Evolutionary conservation across 1,140 invertebrate genomes (phyloP).

Genomic region (Thaumetopoea pityocampa): DNA sequence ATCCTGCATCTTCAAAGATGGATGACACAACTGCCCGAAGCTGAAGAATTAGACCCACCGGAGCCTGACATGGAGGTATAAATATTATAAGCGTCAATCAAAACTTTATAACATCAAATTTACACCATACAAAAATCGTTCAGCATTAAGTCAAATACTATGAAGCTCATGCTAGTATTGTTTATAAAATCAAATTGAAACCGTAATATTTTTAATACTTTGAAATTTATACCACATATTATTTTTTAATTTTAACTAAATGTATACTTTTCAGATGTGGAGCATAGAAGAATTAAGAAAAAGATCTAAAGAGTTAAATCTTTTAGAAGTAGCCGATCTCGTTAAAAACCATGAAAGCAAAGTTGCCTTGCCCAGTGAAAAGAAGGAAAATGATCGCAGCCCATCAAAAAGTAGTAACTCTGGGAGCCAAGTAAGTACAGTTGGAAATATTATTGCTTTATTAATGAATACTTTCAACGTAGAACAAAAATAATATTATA

Average conservation of each 20-base stretch:
- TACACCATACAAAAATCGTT: too few species aligned
- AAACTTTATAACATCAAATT: too few species aligned
- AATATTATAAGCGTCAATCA: too few species aligned
- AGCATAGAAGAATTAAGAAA: constrained; percentile 82
- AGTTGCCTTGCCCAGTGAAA: constrained; percentile 41
- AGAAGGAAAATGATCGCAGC: constrained; percentile 78
- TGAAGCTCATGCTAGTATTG: too few species aligned
- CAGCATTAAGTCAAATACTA: too few species aligned
- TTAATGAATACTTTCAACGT: neutral
- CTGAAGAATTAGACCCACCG: constrained; percentile 62
- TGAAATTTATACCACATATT: too few species aligned
- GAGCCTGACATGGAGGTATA: constrained; percentile 70
- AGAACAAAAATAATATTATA: too few species aligned
- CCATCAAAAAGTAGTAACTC: constrained; percentile 83
- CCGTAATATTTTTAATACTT: neutral
- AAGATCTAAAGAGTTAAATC: constrained; percentile 80
- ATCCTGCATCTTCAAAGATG: constrained; percentile 83
- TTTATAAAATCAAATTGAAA: neutral
- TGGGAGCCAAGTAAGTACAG: constrained; percentile 79
- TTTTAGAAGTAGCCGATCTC: constrained; percentile 72
- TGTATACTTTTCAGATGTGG: constrained; percentile 81
- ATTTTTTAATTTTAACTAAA: too few species aligned
- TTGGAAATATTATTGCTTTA: neutral
- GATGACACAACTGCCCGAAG: constrained; percentile 79
- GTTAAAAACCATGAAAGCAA: constrained; percentile 44